These are phyloP conservation scores for Zygaena filipendulae DNA, from an alignment of 2,888 invertebrate species.

Conservation along the genomic window DNA sequence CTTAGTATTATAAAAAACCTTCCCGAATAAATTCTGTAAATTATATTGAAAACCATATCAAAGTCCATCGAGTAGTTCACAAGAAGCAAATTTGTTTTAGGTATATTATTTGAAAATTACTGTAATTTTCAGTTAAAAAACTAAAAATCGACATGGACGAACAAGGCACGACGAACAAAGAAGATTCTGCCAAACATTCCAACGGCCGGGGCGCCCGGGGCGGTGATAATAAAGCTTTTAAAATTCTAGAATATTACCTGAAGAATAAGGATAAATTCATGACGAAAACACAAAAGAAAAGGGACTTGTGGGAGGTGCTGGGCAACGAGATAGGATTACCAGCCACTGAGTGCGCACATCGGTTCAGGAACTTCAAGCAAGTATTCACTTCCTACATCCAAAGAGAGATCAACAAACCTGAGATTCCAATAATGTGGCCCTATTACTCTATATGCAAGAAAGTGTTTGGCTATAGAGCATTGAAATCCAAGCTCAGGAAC, in stretches of 20 bases:
- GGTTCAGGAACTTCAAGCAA: slow-evolving; percentile 48
- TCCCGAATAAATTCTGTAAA: too few relatives aligned
- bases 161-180: too few relatives aligned
- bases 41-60: too few relatives aligned
- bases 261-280: slow-evolving; percentile 49
- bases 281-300: slow-evolving; percentile 33
- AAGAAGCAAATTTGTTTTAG: too few relatives aligned
- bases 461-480: slow-evolving; percentile 48
- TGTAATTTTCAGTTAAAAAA: slow-evolving; percentile 40
- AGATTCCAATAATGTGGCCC: slow-evolving; percentile 51
- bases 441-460: slow-evolving; percentile 52
- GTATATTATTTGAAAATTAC: too few relatives aligned
- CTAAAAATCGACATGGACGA: too few relatives aligned
- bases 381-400: slow-evolving; percentile 43
- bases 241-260: slow-evolving; percentile 48
- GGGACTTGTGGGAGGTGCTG: slow-evolving; percentile 36
- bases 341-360: slow-evolving; percentile 42
- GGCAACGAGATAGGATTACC: slow-evolving; percentile 38
- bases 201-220: slow-evolving; percentile 23
- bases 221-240: slow-evolving; percentile 40
- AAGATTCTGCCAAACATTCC: slow-evolving; percentile 28
- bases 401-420: slow-evolving; percentile 48
- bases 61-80: too few relatives aligned
- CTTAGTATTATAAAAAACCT: too few relatives aligned
- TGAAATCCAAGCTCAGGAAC: slow-evolving; percentile 42